Percentiles rank a stretch among this genome's conserved stretches.
These are phyloP conservation scores for Caenorhabditis brenneri DNA, from an alignment of 1,140 invertebrate species.

Conservation along the genomic window DNA sequence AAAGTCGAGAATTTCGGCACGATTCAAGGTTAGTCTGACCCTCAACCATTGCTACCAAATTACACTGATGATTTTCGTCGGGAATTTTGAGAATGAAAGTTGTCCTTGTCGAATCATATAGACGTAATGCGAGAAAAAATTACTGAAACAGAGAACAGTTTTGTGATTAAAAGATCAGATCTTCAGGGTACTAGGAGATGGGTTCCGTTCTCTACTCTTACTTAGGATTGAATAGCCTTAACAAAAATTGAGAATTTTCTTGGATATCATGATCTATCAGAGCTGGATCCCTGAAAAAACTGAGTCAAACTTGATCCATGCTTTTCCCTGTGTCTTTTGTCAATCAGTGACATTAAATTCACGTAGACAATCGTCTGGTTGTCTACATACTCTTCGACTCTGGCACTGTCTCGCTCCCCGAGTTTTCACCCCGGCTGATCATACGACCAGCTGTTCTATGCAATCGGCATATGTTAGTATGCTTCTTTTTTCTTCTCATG, in stretches of 20 bases:
- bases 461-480: conserved; percentile 7
- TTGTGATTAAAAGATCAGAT: too few relatives aligned
- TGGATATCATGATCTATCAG: too few relatives aligned
- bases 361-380: conserved; percentile 38
- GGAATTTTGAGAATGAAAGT: not conserved
- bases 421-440: conserved; percentile 17
- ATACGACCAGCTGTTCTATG: conserved; percentile 39
- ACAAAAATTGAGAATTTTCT: too few relatives aligned
- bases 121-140: too few relatives aligned
- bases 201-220: too few relatives aligned
- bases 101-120: too few relatives aligned
- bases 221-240: too few relatives aligned
- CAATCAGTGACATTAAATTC: not conserved
- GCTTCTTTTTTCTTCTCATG: not conserved
- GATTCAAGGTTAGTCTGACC: conserved; percentile 7
- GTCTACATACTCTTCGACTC: not conserved
- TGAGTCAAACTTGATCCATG: not conserved
- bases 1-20: not conserved
- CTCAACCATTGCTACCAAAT: not conserved
- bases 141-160: not conserved
- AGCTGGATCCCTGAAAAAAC: not conserved
- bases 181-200: too few relatives aligned
- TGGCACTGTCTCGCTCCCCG: not conserved
- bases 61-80: not conserved
- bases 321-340: not conserved